Percentiles rank a stretch among this genome's conserved stretches.
phyloP scores from a whole-genome alignment of 2,888 invertebrate species.

The Prostheceraeus crozeri region DNA sequence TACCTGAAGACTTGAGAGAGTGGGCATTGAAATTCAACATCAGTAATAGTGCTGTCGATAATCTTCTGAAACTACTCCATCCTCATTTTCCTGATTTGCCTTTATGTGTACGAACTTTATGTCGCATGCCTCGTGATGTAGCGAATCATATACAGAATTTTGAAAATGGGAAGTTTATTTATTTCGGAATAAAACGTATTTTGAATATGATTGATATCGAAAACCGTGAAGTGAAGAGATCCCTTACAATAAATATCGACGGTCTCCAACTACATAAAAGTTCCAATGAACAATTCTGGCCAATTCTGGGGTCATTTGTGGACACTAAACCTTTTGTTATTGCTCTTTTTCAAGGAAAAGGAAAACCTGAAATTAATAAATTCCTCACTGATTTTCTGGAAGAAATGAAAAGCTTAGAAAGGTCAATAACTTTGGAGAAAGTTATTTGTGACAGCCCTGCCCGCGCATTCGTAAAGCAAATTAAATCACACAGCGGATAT shows the following conservation, averaged over 20 bases:
- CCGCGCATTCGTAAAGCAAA: slow-evolving; percentile 29
- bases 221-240: not conserved
- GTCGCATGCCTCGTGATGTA: no score
- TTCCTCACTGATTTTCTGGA: slow-evolving; percentile 1
- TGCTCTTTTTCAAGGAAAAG: slow-evolving; percentile 5
- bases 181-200: slow-evolving; percentile 17
- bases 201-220: no score
- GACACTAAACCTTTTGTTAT: slow-evolving; percentile 15
- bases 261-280: not conserved
- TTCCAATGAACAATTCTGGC: slow-evolving; percentile 8
- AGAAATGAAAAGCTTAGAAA: not conserved
- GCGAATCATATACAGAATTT: no score
- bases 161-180: slow-evolving; percentile 7
- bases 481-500: slow-evolving; percentile 38
- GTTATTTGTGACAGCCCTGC: slow-evolving; percentile 31
- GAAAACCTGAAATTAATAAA: slow-evolving; percentile 9
- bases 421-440: not conserved
- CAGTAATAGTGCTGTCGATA: not conserved
- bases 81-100: not conserved
- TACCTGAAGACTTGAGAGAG: not conserved
- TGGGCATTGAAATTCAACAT: not conserved
- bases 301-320: slow-evolving; percentile 14
- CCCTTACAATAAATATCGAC: slow-evolving; percentile 4
- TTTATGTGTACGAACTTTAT: not conserved
- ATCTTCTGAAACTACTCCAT: not conserved